Evolutionary conservation across 2,888 invertebrate species (phyloP), one percentile per base, ranked within the genome.

Genomic region (Yponomeuta evonymella): DNA sequence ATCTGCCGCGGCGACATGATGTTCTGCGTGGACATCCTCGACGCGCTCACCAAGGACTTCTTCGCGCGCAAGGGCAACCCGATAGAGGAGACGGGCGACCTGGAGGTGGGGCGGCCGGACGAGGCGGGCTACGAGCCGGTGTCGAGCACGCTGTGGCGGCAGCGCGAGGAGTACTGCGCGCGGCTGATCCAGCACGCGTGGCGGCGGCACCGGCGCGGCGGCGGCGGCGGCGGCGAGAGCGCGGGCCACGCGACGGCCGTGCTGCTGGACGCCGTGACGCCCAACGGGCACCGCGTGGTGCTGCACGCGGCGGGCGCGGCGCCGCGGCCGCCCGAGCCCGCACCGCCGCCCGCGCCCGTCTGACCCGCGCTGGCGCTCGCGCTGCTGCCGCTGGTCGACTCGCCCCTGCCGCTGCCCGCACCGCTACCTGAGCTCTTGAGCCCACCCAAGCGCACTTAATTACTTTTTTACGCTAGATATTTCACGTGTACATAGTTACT

Each of bases 1-100:
- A 99, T 99, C 88, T 99, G 98, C 93, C 97, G 98, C 90, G 97
- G 97, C 77, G 98, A 99, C 90, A 95, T 97, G 93, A 98, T 98
- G 95, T 98, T 97, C 94, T 99, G 99, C 93, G 98, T 98, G 85
- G 99, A 99, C 93, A 98, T 99, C 83, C 94, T 99, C 85, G 99
- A 99, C 93, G 98, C 98, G 75, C 94, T 99, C 80, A 99, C 99
- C 74, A 98, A 98, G 92, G 98, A 99, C 95, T 99, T 99, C 94
- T 98, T 99, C 91, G 98, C 98, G 76, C 94, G 98, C 74, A 98
- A 98, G 86, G 98, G 98, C 81, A 98, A 97, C 90, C 96, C 97
- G 10, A 98, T 98, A 81, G 98, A 98, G 88, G 98, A 98, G 88
- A 95, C 97, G 72, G 96, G 95, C 73, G 98, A 98, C 87, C 89